Percentiles rank a stretch among this genome's conserved stretches.
Evolutionary conservation across 2,113 vertebrate genomes (phyloP).

Genomic region (Callospermophilus lateralis): DNA sequence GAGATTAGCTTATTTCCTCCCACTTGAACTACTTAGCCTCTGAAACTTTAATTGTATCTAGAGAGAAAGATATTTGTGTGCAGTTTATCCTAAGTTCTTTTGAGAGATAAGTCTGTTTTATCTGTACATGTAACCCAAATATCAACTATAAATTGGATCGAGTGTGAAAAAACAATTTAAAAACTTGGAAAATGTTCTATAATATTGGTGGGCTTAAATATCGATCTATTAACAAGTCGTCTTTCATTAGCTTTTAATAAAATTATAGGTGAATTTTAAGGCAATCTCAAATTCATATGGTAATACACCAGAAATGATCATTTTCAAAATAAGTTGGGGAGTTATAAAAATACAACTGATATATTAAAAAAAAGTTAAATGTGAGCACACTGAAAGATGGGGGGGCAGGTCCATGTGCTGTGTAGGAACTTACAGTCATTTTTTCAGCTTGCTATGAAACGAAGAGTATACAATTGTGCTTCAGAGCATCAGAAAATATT

Average conservation of each 20-base stretch:
- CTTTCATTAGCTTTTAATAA: background rate
- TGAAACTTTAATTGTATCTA: background rate
- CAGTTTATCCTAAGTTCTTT: background rate
- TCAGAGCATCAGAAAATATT: slow-evolving; percentile 40
- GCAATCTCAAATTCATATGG: background rate
- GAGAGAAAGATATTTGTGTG: background rate
- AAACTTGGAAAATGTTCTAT: slow-evolving; percentile 13
- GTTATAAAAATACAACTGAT: background rate
- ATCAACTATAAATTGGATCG: background rate
- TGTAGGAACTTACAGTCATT: background rate
- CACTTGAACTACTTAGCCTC: background rate
- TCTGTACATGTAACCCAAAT: background rate
- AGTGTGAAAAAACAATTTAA: background rate
- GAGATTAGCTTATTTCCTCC: background rate
- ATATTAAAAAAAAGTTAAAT: background rate
- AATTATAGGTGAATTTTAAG: background rate
- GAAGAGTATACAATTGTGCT: slow-evolving; percentile 24
- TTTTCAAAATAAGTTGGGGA: slow-evolving; percentile 50
- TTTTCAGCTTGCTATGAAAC: slow-evolving; percentile 42
- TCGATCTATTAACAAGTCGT: background rate
- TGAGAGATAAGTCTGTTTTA: background rate
- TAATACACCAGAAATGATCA: background rate
- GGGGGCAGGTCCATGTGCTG: background rate
- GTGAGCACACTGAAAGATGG: background rate
- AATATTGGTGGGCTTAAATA: background rate